These are phyloP conservation scores for Drosophila ogumai DNA, from an alignment of 1,140 invertebrate species.

Conservation along the genomic window DNA sequence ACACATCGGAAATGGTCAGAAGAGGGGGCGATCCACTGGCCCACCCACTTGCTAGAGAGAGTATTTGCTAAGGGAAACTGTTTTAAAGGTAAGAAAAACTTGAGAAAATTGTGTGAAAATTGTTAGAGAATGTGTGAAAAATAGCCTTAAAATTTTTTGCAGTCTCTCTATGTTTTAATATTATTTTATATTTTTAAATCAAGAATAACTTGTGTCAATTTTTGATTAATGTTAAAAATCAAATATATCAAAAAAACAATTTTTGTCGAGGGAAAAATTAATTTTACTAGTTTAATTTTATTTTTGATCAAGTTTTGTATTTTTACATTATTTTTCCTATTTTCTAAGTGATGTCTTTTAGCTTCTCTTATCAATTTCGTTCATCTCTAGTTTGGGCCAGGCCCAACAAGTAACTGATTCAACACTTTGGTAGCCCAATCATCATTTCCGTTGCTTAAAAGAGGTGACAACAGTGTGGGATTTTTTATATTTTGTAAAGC, in stretches of 20 bases:
- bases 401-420: slow-evolving; percentile 57
- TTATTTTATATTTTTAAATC: not conserved
- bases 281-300: not conserved
- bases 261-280: not conserved
- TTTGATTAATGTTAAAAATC: not conserved
- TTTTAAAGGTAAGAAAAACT: not conserved
- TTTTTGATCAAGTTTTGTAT: not conserved
- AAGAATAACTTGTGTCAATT: not conserved
- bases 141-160: not conserved
- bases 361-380: slow-evolving; percentile 39
- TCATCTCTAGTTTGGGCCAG: slow-evolving; percentile 25
- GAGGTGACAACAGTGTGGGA: slow-evolving; percentile 19
- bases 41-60: slow-evolving; percentile 50
- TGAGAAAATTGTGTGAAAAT: not conserved
- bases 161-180: fast-evolving
- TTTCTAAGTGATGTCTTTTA: not conserved
- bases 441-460: slow-evolving; percentile 52
- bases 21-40: slow-evolving; percentile 34
- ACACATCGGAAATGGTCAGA: slow-evolving; percentile 6
- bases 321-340: not conserved
- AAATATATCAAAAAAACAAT: too few species aligned
- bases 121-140: not conserved
- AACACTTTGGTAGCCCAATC: slow-evolving; percentile 64
- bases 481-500: slow-evolving; percentile 21
- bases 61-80: not conserved